A percentile compares a stretch with the other conserved stretches of the same genome.
phyloP scores from a whole-genome alignment of 1,140 invertebrate genomes.

The Sitodiplosis mosellana region DNA sequence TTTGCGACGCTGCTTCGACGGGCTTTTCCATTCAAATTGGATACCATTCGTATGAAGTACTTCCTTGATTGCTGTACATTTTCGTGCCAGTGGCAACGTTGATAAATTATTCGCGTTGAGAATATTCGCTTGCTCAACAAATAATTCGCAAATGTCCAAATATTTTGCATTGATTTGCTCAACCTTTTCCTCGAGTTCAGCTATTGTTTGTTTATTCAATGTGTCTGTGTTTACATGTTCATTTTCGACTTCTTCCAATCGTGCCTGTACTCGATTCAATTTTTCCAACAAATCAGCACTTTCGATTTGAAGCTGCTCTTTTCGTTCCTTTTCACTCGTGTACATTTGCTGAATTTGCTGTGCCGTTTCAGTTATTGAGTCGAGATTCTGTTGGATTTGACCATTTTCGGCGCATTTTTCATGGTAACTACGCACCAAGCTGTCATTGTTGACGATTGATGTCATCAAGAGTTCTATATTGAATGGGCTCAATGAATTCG shows the following conservation, averaged over 20 bases:
- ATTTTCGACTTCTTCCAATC: neutral
- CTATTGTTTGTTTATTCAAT: neutral
- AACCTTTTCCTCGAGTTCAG: neutral
- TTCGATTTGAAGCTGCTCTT: neutral
- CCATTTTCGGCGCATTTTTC: neutral
- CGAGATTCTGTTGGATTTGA: neutral
- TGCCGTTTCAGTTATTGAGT: neutral
- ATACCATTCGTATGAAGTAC: neutral
- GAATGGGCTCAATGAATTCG: neutral
- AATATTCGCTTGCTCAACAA: neutral
- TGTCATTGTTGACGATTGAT: neutral
- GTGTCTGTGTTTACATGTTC: neutral
- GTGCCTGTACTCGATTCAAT: neutral
- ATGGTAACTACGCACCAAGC: neutral
- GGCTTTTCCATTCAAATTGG: neutral
- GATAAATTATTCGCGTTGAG: neutral
- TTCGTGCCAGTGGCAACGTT: neutral
- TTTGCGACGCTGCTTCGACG: neutral
- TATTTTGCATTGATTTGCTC: neutral
- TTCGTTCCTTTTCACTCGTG: neutral
- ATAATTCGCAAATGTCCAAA: neutral
- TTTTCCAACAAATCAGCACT: neutral
- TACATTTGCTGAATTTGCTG: neutral
- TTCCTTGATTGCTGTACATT: neutral
- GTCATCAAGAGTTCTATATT: neutral